Conservation (phyloP, 2,888 invertebrate species). For the Ctenicera cuprea region DNA sequence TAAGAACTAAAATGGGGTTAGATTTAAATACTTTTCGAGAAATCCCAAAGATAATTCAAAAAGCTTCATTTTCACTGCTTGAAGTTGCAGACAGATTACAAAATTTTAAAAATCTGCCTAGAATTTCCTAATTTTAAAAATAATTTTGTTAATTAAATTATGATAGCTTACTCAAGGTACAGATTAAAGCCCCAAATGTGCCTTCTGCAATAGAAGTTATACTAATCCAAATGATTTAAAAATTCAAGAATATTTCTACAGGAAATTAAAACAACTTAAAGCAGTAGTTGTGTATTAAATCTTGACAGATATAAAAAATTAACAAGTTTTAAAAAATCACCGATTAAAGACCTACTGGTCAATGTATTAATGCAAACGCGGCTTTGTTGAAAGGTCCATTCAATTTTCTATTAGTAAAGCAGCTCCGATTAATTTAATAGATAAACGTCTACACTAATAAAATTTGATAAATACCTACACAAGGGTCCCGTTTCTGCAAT, state of each 20-base stretch:
- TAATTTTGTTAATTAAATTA: too few species aligned
- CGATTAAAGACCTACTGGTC: constrained; percentile 19
- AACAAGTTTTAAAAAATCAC: constrained; percentile 28
- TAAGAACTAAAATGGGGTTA: too few species aligned
- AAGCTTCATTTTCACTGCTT: too few species aligned
- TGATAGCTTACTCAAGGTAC: too few species aligned
- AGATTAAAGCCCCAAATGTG: too few species aligned
- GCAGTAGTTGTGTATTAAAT: constrained; percentile 11
- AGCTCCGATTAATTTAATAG: constrained; percentile 39
- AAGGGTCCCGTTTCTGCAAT: constrained; percentile 21
- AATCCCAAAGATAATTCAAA: too few species aligned
- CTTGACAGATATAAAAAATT: constrained; percentile 22
- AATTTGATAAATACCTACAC: constrained; percentile 15
- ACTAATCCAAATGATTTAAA: too few species aligned
- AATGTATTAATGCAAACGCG: constrained; percentile 22
- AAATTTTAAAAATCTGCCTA: too few species aligned
- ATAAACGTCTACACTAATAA: constrained; percentile 34
- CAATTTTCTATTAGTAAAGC: constrained; percentile 35
- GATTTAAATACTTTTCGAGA: too few species aligned
- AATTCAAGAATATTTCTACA: not conserved
- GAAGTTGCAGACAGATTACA: too few species aligned
- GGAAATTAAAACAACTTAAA: constrained; percentile 25
- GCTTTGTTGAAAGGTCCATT: constrained; percentile 30
- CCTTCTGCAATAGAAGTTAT: too few species aligned
- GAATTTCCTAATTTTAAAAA: too few species aligned